phyloP scores from a whole-genome alignment of 2,113 vertebrate genomes.

The Psilopsiagon aurifrons region DNA sequence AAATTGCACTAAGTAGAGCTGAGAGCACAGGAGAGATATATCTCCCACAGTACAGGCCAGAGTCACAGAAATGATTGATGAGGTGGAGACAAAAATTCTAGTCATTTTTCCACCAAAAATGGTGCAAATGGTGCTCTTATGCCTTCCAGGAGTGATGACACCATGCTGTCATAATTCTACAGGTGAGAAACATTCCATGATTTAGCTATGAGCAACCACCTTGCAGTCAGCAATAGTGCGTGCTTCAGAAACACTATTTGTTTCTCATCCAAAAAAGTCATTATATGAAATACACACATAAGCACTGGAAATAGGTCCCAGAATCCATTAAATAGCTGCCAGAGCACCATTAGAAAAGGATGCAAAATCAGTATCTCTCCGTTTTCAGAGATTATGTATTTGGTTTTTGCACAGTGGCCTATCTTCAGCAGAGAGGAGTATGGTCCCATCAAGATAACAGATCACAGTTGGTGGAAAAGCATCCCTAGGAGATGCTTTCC shows the following conservation, averaged over 20 bases:
- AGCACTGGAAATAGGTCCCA: background rate
- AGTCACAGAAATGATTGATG: background rate
- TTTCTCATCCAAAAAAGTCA: background rate
- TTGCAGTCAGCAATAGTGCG: background rate
- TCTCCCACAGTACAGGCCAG: background rate
- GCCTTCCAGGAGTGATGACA: background rate
- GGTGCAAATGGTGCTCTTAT: background rate
- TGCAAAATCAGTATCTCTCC: background rate
- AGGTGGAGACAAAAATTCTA: background rate
- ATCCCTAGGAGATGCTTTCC: background rate
- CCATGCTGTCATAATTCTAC: background rate
- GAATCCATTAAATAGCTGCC: background rate
- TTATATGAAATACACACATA: background rate
- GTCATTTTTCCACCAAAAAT: background rate
- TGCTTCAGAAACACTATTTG: background rate
- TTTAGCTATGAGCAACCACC: background rate
- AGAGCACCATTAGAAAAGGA: background rate
- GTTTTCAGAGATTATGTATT: background rate
- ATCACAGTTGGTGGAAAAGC: background rate
- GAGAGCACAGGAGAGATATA: background rate
- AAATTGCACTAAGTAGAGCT: background rate
- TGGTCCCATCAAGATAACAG: background rate
- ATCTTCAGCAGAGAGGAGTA: background rate
- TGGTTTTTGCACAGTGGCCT: background rate
- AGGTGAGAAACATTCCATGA: background rate